phyloP scores from a whole-genome alignment of 2,113 vertebrate genomes.

The Eonycteris spelaea region DNA sequence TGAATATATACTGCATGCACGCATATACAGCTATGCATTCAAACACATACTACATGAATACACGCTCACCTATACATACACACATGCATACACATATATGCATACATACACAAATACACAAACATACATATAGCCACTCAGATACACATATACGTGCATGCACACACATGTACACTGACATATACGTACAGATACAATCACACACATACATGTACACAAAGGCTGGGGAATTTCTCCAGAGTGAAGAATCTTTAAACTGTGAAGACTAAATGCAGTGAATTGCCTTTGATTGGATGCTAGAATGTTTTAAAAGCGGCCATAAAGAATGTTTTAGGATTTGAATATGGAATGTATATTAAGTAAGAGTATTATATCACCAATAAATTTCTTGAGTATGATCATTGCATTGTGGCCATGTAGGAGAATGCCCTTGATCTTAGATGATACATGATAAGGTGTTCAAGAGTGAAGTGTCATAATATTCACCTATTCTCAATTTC shows the following conservation, averaged over 20 bases:
- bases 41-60: background rate
- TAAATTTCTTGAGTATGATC: background rate
- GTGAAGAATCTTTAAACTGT: background rate
- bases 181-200: background rate
- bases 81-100: background rate
- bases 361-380: background rate
- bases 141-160: background rate
- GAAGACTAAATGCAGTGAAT: background rate
- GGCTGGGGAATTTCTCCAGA: background rate
- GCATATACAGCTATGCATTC: background rate
- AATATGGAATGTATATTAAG: background rate
- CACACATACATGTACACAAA: background rate
- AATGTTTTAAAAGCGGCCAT: background rate
- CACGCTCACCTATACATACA: background rate
- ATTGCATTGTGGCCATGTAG: background rate
- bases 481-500: background rate
- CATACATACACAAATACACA: background rate
- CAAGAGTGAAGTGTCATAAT: background rate
- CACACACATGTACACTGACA: background rate
- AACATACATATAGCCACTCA: background rate
- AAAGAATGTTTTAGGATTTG: background rate
- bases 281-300: background rate
- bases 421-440: background rate
- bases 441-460: background rate
- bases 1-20: background rate